Base-by-base conservation (phyloP, 2,113 vertebrate genomes). In the Origma solitaria region DNA sequence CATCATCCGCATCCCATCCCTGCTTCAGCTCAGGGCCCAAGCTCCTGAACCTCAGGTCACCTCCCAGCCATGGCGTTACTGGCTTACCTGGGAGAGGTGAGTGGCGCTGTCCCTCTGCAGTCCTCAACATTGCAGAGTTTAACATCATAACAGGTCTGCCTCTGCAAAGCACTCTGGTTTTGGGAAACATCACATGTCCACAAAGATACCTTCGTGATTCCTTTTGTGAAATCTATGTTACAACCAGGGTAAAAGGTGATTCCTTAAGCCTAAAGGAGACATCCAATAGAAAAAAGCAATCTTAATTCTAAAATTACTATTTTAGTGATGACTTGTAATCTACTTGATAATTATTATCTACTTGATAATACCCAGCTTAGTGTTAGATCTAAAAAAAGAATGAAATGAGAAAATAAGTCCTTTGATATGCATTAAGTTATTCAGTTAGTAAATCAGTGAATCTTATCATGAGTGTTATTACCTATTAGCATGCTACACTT, bases 351-450 rank as follows among this genome's bases (percentile, higher is more conserved):
- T 60, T 47, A 23, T 70, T 86, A 57, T 88, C 82, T 94, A 19
- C 44, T 88, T 75, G 72, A 90, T 92, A 86, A 83, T 60, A 88
- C 51, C 20, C 76, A 86, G 35, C 49, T 83, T 84, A 73, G 44
- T 68, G 49, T 83, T 66, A 88, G 79, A 90, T 77, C 92, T 94
- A 69, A 94, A 95, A 92, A 73, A 65, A 85, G 66, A 91, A 77
- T 28, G 13, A 92, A 86, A 92, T 56, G 68, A 84, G 79, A 94
- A 94, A 95, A 93, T 68, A 11, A 83, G 90, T 90, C 82, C 82
- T 97, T 96, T 96, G 94, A 96, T 96, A 96, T 33, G 50, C 69
- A 78, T 93, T 90, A 78, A 95, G 86, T 96, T 92, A 94, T 95
- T 93, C 93, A 71, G 85, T 94, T 91, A 90, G 68, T 66, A 96